Percentiles rank a stretch among this genome's conserved stretches.
Evolutionary conservation across 2,113 vertebrate species (phyloP).

Genomic region (Anguilla rostrata): DNA sequence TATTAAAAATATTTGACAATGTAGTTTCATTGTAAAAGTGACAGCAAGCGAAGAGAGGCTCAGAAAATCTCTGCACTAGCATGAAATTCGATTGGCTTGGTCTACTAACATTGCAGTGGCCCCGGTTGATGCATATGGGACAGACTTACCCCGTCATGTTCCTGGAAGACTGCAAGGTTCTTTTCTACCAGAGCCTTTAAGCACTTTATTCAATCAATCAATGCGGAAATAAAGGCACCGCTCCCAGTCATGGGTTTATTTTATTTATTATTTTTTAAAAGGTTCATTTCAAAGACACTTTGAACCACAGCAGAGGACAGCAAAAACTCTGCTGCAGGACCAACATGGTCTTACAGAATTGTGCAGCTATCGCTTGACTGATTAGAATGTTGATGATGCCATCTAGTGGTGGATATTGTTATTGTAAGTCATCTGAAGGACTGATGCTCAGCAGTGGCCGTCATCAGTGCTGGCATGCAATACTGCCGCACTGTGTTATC

Average conservation of each 20-base stretch:
- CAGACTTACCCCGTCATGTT: background rate
- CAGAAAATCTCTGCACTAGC: background rate
- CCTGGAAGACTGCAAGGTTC: background rate
- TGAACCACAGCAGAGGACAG: background rate
- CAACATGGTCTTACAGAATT: background rate
- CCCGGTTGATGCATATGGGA: background rate
- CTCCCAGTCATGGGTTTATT: background rate
- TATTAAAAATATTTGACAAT: no score
- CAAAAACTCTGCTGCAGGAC: background rate
- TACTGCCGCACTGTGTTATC: background rate
- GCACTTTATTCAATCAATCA: background rate
- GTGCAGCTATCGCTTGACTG: background rate
- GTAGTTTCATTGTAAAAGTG: no score
- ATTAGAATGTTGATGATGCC: constrained; percentile 10
- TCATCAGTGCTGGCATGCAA: background rate
- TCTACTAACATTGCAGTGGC: background rate
- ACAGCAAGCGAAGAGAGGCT: no score
- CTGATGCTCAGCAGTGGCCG: background rate
- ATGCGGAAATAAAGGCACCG: background rate
- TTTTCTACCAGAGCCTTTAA: background rate
- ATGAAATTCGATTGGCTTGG: background rate
- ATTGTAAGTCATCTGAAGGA: background rate
- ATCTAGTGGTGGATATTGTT: constrained; percentile 14
- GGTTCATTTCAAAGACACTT: background rate
- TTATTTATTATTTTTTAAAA: background rate